phyloP scores from a whole-genome alignment of 64 coral and sea anemone genomes.

The Montipora capricornis region DNA sequence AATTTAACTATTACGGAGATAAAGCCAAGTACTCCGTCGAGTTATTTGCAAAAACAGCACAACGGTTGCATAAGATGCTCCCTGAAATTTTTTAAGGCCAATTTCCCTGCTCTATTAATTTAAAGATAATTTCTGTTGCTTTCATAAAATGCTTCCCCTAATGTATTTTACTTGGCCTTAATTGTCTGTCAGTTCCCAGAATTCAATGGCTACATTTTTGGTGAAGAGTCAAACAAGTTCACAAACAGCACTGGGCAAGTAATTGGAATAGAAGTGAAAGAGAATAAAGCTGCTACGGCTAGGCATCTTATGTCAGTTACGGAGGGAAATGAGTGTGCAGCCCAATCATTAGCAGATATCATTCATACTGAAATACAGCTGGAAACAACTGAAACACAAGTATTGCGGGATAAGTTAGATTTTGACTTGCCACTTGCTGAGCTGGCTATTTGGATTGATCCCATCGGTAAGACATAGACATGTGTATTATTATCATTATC shows the following conservation, averaged over 20 bases:
- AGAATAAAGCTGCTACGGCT: conserved; percentile 18
- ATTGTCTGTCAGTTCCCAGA: conserved; percentile 62
- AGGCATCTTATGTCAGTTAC: conserved; percentile 52
- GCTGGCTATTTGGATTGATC: conserved; percentile 90
- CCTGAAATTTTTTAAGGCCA: too few relatives aligned
- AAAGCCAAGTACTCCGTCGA: too few relatives aligned
- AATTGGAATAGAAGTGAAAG: conserved; percentile 63
- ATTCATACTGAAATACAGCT: conserved; percentile 59
- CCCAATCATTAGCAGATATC: conserved; percentile 55
- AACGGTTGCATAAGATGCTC: too few relatives aligned
- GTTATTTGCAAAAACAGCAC: too few relatives aligned
- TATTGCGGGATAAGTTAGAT: background rate
- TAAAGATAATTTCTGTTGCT: background rate
- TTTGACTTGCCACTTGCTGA: conserved; percentile 53
- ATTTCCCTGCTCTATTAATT: too few relatives aligned
- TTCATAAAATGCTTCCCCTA: background rate
- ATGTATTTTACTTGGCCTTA: background rate
- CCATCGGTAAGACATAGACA: conserved; percentile 72
- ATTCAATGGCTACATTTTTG: conserved; percentile 61
- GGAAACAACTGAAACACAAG: background rate
- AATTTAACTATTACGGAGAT: too few relatives aligned
- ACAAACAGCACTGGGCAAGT: conserved; percentile 63
- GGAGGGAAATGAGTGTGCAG: conserved; percentile 40
- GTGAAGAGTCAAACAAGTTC: conserved; percentile 86
- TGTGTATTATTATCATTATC: background rate